Percentiles rank a stretch among this genome's conserved stretches.
phyloP scores from a whole-genome alignment of 2,113 vertebrate species.

The Bubo blakistoni region DNA sequence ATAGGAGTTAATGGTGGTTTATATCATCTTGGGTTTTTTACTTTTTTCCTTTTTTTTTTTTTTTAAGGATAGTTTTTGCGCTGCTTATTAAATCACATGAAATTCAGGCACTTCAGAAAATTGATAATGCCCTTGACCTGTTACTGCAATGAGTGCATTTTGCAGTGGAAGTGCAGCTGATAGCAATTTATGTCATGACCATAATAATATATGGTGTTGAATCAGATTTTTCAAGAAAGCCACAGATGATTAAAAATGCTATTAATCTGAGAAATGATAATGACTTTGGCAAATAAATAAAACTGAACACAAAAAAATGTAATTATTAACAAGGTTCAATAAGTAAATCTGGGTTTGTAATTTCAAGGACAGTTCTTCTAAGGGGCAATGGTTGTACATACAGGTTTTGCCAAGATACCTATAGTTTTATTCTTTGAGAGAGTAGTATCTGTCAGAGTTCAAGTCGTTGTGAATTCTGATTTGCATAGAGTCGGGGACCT shows the following conservation, averaged over 20 bases:
- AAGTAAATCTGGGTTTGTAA: not conserved
- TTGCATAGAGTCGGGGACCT: not conserved
- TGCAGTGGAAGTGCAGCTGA: not conserved
- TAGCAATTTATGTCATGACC: not conserved
- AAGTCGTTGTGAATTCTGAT: not conserved
- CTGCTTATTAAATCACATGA: not conserved
- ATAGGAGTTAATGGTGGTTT: not conserved
- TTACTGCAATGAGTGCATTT: not conserved
- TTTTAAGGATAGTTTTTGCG: not conserved
- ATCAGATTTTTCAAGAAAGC: slow-evolving; percentile 5
- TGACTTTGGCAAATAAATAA: not conserved
- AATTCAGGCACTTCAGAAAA: not conserved
- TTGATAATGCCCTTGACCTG: slow-evolving; percentile 10
- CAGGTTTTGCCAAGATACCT: not conserved
- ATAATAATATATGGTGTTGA: not conserved
- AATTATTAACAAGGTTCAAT: not conserved
- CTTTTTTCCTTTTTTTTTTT: not conserved
- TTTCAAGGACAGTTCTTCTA: not conserved
- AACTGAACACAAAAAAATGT: not conserved
- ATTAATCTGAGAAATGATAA: not conserved
- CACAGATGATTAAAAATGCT: not conserved
- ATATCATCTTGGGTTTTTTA: accelerated
- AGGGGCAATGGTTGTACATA: not conserved
- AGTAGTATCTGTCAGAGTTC: not conserved
- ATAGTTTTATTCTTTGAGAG: not conserved